Base-by-base conservation (phyloP, 2,888 invertebrate species). In the Taenaris catops region DNA sequence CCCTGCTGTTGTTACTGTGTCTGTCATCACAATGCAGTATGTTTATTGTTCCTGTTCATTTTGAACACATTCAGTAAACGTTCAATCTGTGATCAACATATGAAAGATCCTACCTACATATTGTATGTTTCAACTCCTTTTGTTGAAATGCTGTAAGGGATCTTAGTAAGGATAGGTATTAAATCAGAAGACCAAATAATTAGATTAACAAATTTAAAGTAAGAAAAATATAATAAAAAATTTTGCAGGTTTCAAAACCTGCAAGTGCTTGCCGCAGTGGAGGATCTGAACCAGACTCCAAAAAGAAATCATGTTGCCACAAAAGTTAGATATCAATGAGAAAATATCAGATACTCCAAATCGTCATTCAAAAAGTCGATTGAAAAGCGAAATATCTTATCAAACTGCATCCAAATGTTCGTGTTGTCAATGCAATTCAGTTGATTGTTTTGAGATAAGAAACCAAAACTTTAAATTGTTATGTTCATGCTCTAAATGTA, bases 391-490 rank as follows among this genome's bases (percentile, higher is more conserved):
- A 12, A 14, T 8, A 8, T 20, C 17, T 6, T 23, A 8, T 17
- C 20, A 4, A 2, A 36, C 9, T 7, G 39, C 43, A 2, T 52
- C 51, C 0, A 28, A 39, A 18, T 73, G 73, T 34, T 72, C 78
- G 0, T 75, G 78, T 34, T 31, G 45, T 2, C 36, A 57, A 7
- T 74, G 72, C 21, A 58, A 70, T 24, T 59, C 64, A 1, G 8
- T 45, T 4, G 27, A 25, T 8, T 71, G 68, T 35, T 62, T 61
- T 26, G 35, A 42, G 2, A 54, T 55, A 35, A 55, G 58, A 46
- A 43, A 47, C 7, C 34, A 36, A n/a, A 41, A 37, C 8, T 57
- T 55, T 9, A 34, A 7, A 8, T 21, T 44, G 9, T 38, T 51
- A 2, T 52, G 55, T 32, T 51, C 50, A 1, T 58, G 58, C 29